phyloP scores from a whole-genome alignment of 1,140 invertebrate species.

The Alviniconcha marisindica region DNA sequence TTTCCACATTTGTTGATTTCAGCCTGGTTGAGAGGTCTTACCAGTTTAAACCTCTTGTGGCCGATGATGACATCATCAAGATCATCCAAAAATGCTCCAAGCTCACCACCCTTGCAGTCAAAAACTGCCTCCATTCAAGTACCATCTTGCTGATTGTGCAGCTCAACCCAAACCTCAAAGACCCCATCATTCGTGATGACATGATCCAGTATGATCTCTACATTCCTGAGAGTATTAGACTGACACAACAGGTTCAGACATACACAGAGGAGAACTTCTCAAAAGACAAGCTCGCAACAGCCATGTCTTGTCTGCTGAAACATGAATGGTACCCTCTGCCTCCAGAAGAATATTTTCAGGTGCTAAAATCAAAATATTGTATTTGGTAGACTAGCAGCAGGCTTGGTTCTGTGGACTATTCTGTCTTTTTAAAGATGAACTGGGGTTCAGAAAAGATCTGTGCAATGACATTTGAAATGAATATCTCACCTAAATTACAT shows the following conservation, averaged over 20 bases:
- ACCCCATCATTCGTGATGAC: background rate
- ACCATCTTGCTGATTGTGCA: constrained; percentile 18
- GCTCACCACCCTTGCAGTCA: background rate
- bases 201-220: constrained; percentile 7
- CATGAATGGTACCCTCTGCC: background rate
- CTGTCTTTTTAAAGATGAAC: no score
- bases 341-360: background rate
- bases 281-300: background rate
- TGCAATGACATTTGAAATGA: no score
- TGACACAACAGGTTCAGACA: background rate
- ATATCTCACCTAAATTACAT: no score
- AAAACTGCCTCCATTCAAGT: background rate
- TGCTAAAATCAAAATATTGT: no score
- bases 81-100: constrained; percentile 15
- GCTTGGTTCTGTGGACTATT: no score
- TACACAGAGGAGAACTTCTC: constrained; percentile 13
- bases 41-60: background rate
- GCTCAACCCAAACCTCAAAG: constrained; percentile 19
- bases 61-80: background rate
- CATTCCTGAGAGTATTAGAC: background rate
- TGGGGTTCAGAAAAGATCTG: no score
- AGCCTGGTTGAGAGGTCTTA: background rate
- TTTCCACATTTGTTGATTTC: constrained; percentile 8
- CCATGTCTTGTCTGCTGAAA: background rate
- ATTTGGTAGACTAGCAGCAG: no score